A percentile compares a stretch with the other conserved stretches of the same genome.
Conservation (phyloP, 2,113 vertebrate genomes). For the Pagrus major region DNA sequence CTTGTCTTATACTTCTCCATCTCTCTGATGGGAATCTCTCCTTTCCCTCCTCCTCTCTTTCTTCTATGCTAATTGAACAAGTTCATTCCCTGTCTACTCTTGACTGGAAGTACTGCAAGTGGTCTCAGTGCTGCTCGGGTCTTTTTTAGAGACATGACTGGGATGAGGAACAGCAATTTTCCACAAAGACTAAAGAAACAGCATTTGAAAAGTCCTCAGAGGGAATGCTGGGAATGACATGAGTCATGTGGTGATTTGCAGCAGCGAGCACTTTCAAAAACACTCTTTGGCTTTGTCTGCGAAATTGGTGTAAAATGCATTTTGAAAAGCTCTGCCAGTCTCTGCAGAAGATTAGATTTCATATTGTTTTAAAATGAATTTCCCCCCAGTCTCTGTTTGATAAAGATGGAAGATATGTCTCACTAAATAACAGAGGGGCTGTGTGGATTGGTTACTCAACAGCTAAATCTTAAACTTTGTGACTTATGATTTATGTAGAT, state of each 20-base stretch:
- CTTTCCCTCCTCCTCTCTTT: neutral
- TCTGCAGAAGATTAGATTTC: slow-evolving; percentile 39
- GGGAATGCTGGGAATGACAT: slow-evolving; percentile 49
- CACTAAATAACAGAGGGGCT: slow-evolving; percentile 3
- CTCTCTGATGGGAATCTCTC: slow-evolving; percentile 4
- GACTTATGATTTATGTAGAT: neutral
- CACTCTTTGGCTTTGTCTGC: slow-evolving; percentile 19
- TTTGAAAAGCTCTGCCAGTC: slow-evolving; percentile 28
- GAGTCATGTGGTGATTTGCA: slow-evolving; percentile 43
- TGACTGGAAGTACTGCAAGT: slow-evolving; percentile 42
- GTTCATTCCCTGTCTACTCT: slow-evolving; percentile 41
- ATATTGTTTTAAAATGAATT: slow-evolving; percentile 42
- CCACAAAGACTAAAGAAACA: slow-evolving; percentile 60
- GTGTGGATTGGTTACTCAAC: neutral
- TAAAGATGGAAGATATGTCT: slow-evolving; percentile 2
- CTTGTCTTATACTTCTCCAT: slow-evolving; percentile 16
- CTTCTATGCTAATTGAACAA: slow-evolving; percentile 28
- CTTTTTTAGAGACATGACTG: slow-evolving; percentile 47
- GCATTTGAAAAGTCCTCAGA: slow-evolving; percentile 48
- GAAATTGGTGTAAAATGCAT: slow-evolving; percentile 27
- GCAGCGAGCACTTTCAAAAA: slow-evolving; percentile 41
- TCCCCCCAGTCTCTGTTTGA: slow-evolving; percentile 5
- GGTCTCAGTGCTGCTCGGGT: slow-evolving; percentile 21
- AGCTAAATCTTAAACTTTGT: slow-evolving; percentile 1
- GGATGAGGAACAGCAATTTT: slow-evolving; percentile 54